Evolutionary conservation across 2,113 vertebrate species (phyloP).

Genomic region (Clupea harengus): DNA sequence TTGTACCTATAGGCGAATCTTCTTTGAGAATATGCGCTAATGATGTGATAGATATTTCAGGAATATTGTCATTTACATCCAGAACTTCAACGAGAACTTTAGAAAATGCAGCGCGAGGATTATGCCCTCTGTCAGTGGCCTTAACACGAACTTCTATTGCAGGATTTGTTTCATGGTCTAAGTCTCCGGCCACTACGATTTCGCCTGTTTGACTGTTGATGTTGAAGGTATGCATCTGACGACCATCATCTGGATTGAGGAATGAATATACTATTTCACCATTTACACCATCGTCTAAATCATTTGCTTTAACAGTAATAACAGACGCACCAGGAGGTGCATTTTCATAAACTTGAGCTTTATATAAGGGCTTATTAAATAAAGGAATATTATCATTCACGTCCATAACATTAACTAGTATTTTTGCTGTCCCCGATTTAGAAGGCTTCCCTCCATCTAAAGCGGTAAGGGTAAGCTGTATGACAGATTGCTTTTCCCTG

Average conservation of each 20-base stretch:
- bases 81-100: constrained; percentile 74
- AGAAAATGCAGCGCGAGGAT: constrained; percentile 67
- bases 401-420: constrained; percentile 72
- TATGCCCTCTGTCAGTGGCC: constrained; percentile 67
- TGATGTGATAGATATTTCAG: constrained; percentile 69
- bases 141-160: constrained; percentile 71
- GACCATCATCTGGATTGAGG: constrained; percentile 49
- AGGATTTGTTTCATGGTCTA: constrained; percentile 69
- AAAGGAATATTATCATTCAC: constrained; percentile 76
- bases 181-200: constrained; percentile 53
- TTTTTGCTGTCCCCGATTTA: constrained; percentile 61
- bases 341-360: constrained; percentile 68
- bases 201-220: constrained; percentile 54
- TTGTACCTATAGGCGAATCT: constrained; percentile 63
- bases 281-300: constrained; percentile 73
- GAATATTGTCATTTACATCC: constrained; percentile 78
- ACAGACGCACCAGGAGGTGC: constrained; percentile 53
- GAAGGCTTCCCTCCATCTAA: constrained; percentile 66
- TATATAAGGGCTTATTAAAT: constrained; percentile 65
- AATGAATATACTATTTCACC: constrained; percentile 63
- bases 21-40: constrained; percentile 65
- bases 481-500: constrained; percentile 65
- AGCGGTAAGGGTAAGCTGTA: constrained; percentile 62
- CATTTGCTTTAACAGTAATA: constrained; percentile 63
- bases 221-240: constrained; percentile 45